These are phyloP conservation scores for Dinoponera quadriceps DNA, from an alignment of 1,140 invertebrate genomes.

Conservation along the genomic window DNA sequence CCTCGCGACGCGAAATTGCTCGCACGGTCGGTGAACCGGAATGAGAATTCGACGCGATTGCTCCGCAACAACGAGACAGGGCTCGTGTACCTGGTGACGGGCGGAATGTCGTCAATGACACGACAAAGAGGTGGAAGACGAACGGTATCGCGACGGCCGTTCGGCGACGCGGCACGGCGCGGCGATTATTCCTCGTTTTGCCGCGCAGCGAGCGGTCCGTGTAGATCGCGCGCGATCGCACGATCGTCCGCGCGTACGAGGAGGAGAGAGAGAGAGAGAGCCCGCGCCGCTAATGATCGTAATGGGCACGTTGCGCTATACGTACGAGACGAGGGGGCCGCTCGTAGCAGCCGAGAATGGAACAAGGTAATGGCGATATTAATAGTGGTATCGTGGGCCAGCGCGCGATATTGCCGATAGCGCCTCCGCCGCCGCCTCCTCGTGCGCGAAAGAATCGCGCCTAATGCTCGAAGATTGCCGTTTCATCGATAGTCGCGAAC, in stretches of 20 bases:
- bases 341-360: slow-evolving; percentile 49
- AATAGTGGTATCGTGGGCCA: slow-evolving; percentile 44
- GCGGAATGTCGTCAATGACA: slow-evolving; percentile 15
- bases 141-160: slow-evolving; percentile 35
- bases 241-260: slow-evolving; percentile 32
- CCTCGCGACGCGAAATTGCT: neutral
- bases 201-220: slow-evolving; percentile 50
- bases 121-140: slow-evolving; percentile 43
- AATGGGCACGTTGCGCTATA: slow-evolving; percentile 50
- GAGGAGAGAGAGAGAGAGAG: slow-evolving; percentile 9
- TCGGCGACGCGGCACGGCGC: slow-evolving; percentile 2
- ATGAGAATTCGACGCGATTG: slow-evolving; percentile 13
- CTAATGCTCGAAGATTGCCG: slow-evolving; percentile 54
- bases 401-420: slow-evolving; percentile 47
- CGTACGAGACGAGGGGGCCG: slow-evolving; percentile 17
- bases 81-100: slow-evolving; percentile 40
- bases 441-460: slow-evolving; percentile 39
- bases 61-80: neutral
- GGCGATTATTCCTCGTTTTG: slow-evolving; percentile 54
- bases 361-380: slow-evolving; percentile 61
- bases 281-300: slow-evolving; percentile 58
- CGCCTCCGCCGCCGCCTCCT: neutral
- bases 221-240: slow-evolving; percentile 35
- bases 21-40: slow-evolving; percentile 38
- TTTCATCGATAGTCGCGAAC: slow-evolving; percentile 48